These are phyloP conservation scores for Polypedilum pembai DNA, from an alignment of 1,140 invertebrate species.

Conservation along the genomic window DNA sequence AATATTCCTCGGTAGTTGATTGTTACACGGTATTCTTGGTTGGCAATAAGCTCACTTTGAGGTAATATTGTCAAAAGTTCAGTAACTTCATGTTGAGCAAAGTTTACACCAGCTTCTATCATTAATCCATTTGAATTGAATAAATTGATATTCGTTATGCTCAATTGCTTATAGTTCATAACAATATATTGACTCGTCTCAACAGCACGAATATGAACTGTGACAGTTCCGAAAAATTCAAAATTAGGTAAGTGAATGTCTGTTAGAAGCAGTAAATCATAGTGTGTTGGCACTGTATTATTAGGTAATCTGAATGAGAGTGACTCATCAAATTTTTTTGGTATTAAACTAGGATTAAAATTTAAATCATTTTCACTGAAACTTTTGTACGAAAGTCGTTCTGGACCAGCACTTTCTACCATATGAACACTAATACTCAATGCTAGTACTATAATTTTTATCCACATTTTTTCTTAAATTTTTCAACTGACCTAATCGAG, in stretches of 20 bases:
- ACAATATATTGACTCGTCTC: conserved; percentile 44
- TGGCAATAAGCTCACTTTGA: not conserved
- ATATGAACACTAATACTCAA: too few species aligned
- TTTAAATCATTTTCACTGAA: not conserved
- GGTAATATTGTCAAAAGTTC: conserved; percentile 15
- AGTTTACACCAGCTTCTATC: not conserved
- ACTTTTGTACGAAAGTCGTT: not conserved
- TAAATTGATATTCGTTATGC: not conserved
- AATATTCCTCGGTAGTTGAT: not conserved
- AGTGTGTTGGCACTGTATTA: conserved; percentile 51
- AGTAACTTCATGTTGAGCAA: not conserved
- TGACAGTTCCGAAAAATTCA: conserved; percentile 51
- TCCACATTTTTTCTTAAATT: too few species aligned
- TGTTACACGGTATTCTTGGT: not conserved
- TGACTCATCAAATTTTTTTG: not conserved
- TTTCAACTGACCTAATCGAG: too few species aligned
- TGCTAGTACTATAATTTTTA: too few species aligned
- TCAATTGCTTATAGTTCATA: conserved; percentile 45
- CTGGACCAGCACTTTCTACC: not conserved
- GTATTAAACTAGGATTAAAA: not conserved
- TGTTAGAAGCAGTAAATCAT: conserved; percentile 55
- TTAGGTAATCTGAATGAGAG: conserved; percentile 47
- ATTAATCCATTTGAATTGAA: not conserved
- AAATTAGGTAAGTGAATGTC: conserved; percentile 47
- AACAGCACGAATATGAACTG: conserved; percentile 47